phyloP scores from a whole-genome alignment of 2,888 invertebrate species.

The Phrixothrix hirtus region DNA sequence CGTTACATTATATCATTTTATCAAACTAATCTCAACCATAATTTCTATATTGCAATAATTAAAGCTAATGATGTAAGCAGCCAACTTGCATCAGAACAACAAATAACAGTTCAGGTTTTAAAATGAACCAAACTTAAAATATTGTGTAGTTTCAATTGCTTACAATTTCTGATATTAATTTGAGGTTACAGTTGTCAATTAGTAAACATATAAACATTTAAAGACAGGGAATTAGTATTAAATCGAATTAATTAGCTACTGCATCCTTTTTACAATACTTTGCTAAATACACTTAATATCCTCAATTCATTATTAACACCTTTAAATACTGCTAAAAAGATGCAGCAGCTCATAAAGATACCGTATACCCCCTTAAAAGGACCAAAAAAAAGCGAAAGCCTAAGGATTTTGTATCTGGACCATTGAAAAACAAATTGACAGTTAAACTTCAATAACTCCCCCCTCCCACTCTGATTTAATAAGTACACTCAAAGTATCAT shows the following conservation, averaged over 20 bases:
- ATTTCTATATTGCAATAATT: slow-evolving; percentile 12
- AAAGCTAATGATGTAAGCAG: slow-evolving; percentile 22
- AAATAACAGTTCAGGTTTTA: slow-evolving; percentile 5
- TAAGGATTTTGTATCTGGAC: no score
- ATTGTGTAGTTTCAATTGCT: not conserved
- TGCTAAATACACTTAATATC: not conserved
- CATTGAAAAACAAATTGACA: not conserved
- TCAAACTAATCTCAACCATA: no score
- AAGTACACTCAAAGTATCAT: not conserved
- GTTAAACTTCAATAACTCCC: not conserved
- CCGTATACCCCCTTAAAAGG: no score
- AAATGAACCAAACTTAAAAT: not conserved
- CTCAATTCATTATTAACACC: not conserved
- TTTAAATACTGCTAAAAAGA: no score
- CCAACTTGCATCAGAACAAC: slow-evolving; percentile 12
- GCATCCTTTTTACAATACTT: not conserved
- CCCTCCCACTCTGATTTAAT: not conserved
- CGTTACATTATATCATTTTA: no score
- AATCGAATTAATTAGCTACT: not conserved
- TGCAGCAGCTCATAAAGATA: no score
- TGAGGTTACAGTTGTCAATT: not conserved
- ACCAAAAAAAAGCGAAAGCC: no score
- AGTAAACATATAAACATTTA: not conserved
- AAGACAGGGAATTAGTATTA: not conserved
- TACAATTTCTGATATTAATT: not conserved